A percentile compares a stretch with the other conserved stretches of the same genome.
Conservation (phyloP, 2,888 invertebrate species). For the Cryptosula pallasiana region DNA sequence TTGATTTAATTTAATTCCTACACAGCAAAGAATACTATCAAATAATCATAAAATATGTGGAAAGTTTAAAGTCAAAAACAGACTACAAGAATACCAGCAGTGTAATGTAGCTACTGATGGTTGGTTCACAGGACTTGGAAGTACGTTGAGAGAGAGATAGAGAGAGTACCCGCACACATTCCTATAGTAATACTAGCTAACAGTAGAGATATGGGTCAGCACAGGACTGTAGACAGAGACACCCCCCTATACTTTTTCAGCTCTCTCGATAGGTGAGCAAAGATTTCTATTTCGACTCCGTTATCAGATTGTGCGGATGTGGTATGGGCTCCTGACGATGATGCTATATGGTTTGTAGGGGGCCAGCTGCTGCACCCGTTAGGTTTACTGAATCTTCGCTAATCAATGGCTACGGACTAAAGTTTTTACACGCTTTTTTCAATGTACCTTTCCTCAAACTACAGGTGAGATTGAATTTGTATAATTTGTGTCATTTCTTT, state of each 20-base stretch:
- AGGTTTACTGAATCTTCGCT: slow-evolving; percentile 87
- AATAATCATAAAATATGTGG: too few species aligned
- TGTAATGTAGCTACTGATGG: neutral
- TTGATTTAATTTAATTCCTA: too few species aligned
- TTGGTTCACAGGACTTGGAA: slow-evolving; percentile 74
- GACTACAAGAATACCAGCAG: too few species aligned
- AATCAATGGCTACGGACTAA: slow-evolving; percentile 90
- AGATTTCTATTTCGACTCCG: neutral
- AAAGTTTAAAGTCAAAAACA: too few species aligned
- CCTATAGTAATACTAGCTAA: slow-evolving; percentile 86
- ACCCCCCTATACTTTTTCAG: slow-evolving; percentile 68
- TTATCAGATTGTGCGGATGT: too few species aligned
- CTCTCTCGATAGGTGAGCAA: slow-evolving; percentile 58
- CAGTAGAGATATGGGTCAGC: slow-evolving; percentile 95
- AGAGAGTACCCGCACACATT: slow-evolving; percentile 62
- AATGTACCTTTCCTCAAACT: slow-evolving; percentile 87
- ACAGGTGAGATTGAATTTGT: slow-evolving; percentile 60
- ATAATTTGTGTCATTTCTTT: too few species aligned
- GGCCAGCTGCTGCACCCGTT: slow-evolving; percentile 55
- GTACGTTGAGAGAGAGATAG: slow-evolving; percentile 82
- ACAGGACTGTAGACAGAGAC: slow-evolving; percentile 73
- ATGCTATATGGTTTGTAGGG: too few species aligned
- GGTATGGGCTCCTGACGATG: too few species aligned
- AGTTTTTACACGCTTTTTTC: slow-evolving; percentile 87
- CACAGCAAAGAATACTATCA: too few species aligned